Conservation (phyloP, 2,888 invertebrate genomes). For the Escarpia spicata region DNA sequence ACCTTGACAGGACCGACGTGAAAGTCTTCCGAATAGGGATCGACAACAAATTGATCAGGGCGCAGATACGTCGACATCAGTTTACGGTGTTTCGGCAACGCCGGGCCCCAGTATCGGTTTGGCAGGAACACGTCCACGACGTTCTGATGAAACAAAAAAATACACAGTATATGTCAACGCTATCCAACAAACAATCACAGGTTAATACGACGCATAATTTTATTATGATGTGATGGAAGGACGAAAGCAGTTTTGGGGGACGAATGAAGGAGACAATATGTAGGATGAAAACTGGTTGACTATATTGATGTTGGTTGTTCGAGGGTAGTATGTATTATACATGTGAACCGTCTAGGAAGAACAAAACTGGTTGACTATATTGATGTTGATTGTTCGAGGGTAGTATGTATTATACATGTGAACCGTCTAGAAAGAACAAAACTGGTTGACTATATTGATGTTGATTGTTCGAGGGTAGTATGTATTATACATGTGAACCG, state of each 20-base stretch:
- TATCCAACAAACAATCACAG: neutral
- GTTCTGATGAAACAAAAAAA: neutral
- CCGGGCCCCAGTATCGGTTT: conserved; percentile 55
- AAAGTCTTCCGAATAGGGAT: conserved; percentile 38
- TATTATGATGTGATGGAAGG: neutral
- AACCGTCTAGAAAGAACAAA: neutral
- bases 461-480: too few species aligned
- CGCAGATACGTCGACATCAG: conserved; percentile 34
- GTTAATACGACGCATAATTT: too few species aligned
- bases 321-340: too few species aligned
- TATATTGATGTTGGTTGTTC: too few species aligned
- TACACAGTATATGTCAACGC: neutral
- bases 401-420: too few species aligned
- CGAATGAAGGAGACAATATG: neutral
- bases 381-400: too few species aligned
- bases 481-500: too few species aligned
- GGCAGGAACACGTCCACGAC: conserved; percentile 36
- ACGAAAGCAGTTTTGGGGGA: neutral
- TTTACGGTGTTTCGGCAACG: conserved; percentile 51
- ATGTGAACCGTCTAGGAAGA: too few species aligned
- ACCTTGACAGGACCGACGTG: neutral
- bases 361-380: neutral
- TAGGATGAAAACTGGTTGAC: neutral
- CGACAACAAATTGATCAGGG: conserved; percentile 43
- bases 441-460: neutral